Percentiles rank a stretch among this genome's conserved stretches.
Conservation (phyloP, 2,888 invertebrate genomes). For the Agrochola litura region DNA sequence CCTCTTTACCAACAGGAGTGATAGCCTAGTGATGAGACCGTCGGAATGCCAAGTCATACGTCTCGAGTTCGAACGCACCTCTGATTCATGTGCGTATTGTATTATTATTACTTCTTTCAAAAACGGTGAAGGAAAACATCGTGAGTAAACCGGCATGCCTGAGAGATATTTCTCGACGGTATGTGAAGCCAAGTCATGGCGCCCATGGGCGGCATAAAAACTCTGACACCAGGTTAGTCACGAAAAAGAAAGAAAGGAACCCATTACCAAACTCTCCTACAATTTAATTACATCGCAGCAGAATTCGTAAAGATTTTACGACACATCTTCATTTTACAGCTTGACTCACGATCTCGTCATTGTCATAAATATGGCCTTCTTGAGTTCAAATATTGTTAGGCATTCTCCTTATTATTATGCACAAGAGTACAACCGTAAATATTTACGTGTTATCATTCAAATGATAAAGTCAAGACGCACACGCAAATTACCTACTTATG, state of each 20-base stretch:
- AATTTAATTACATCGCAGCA: not conserved
- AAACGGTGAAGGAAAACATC: too few species aligned
- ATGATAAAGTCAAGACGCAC: slow-evolving; percentile 15
- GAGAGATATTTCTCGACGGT: too few species aligned
- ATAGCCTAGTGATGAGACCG: too few species aligned
- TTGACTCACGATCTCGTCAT: not conserved
- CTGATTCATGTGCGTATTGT: too few species aligned
- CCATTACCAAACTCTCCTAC: not conserved
- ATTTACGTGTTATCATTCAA: slow-evolving; percentile 20
- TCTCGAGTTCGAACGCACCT: too few species aligned
- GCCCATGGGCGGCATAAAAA: too few species aligned
- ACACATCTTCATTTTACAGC: slow-evolving; percentile 3
- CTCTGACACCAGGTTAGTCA: too few species aligned
- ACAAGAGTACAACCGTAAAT: slow-evolving; percentile 22
- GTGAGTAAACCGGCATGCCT: too few species aligned
- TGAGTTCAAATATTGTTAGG: not conserved
- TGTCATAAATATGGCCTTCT: slow-evolving; percentile 9
- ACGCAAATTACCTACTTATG: slow-evolving; percentile 15
- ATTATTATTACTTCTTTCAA: too few species aligned
- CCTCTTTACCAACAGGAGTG: not conserved
- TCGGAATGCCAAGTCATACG: too few species aligned
- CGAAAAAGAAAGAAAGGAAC: too few species aligned
- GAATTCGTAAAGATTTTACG: slow-evolving; percentile 16
- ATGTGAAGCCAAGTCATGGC: too few species aligned
- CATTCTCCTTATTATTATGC: slow-evolving; percentile 6